These are phyloP conservation scores for Lasioglossum oenotherae DNA, from an alignment of 2,888 invertebrate species.

Conservation along the genomic window DNA sequence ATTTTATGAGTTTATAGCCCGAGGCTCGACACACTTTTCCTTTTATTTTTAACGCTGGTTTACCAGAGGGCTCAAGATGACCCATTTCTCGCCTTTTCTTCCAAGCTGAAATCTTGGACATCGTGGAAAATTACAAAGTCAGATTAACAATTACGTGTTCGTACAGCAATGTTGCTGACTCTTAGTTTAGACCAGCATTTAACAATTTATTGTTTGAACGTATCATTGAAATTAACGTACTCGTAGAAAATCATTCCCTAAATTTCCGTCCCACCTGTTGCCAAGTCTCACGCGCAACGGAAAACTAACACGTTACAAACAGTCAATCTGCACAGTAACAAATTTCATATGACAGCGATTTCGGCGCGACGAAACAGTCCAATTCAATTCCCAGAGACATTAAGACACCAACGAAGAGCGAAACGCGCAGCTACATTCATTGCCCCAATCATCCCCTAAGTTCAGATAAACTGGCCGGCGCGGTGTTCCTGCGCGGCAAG, in stretches of 20 bases:
- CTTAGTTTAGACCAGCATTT: too few species aligned
- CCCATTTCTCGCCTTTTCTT: not conserved
- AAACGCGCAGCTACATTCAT: not conserved
- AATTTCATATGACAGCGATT: not conserved
- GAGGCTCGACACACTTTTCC: not conserved
- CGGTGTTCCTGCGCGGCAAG: not conserved
- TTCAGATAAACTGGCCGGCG: not conserved
- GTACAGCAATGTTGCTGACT: not conserved
- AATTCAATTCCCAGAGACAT: not conserved
- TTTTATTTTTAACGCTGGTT: not conserved
- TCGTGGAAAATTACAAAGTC: not conserved
- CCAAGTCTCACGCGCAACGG: not conserved
- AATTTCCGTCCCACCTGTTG: not conserved
- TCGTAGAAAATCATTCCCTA: too few species aligned
- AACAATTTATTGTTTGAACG: too few species aligned
- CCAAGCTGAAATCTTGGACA: too few species aligned
- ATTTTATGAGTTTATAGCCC: not conserved
- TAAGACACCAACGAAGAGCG: not conserved
- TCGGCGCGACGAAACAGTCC: not conserved
- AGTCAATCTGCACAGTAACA: not conserved
- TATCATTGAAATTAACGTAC: too few species aligned
- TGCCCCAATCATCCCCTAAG: not conserved
- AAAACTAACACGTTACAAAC: not conserved
- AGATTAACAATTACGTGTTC: not conserved
- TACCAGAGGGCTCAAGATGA: not conserved